Evolutionary conservation across 2,113 vertebrate species (phyloP), one percentile per base, ranked within the genome.

Genomic region (Brevimyrus niger): DNA sequence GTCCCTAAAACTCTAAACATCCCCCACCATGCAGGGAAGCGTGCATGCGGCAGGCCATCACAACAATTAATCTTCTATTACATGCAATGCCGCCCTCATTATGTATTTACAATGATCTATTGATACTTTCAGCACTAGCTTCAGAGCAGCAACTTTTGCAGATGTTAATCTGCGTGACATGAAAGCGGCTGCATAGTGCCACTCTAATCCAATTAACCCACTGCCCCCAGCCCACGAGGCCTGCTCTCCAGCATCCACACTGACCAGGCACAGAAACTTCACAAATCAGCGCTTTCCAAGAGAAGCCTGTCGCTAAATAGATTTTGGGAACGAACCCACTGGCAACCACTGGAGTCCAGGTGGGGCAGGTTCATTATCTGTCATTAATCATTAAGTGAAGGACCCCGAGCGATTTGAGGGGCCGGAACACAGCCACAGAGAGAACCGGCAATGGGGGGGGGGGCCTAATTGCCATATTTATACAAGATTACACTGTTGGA

Each of bases 351-450:
- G n/a, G 19, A 17, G 17, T 87, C 17, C 50, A 58, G 73, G 53
- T 23, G 50, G 87, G 87, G 69, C 10, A 21, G 42, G 53, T 85
- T 90, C 90, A 90, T 91, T 91, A 91, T 80, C 51, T 80, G n/a
- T 76, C 76, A 91, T 92, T 92, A 89, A 89, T 84, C 58, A 73
- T 89, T 58, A 69, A 69, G 85, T 47, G 23, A 47, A 23, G 82
- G 53, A 65, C 85, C 50, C 61, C 15, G 13, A 90, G 35, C 53
- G 73, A 82, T 19, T 76, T 58, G 61, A 53, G 46, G 15, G 65
- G 73, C 89, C 55, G 35, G 44, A 35, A 46, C 87, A 38, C 51
- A 31, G 85, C 76, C 65, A 58, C 53, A 85, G 87, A 90, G 88
- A 90, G 38, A 87, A 51, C 50, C 50, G 10, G 4, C 44, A 84